Evolutionary conservation across 2,888 invertebrate genomes (phyloP).

Genomic region (Apantesis nais): DNA sequence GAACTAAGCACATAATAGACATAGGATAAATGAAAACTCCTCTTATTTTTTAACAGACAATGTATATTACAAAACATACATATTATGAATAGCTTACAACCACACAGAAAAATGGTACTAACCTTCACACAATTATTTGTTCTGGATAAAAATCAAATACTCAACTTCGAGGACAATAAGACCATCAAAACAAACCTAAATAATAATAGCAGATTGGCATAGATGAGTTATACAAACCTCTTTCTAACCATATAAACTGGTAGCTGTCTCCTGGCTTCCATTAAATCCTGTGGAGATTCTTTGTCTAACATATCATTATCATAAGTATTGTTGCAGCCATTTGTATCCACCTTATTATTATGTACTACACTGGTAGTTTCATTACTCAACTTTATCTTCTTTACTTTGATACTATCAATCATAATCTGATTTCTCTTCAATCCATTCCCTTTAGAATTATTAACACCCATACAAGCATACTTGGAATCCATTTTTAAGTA

Average conservation of each 20-base stretch:
- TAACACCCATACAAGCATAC: constrained; percentile 65
- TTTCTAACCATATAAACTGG: constrained; percentile 84
- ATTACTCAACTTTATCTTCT: constrained; percentile 60
- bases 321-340: constrained; percentile 44
- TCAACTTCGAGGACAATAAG: too few relatives aligned
- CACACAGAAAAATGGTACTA: neutral
- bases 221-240: constrained; percentile 59
- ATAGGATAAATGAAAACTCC: too few relatives aligned
- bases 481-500: constrained; percentile 73
- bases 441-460: constrained; percentile 50
- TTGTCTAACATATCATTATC: constrained; percentile 39
- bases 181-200: too few relatives aligned
- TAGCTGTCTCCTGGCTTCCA: constrained; percentile 76
- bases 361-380: constrained; percentile 30
- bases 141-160: neutral
- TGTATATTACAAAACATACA: too few relatives aligned
- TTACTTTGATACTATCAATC: constrained; percentile 58
- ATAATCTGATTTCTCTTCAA: constrained; percentile 57
- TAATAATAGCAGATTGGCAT: neutral
- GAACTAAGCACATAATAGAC: too few relatives aligned
- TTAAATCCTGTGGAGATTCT: constrained; percentile 57
- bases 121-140: neutral
- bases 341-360: constrained; percentile 30
- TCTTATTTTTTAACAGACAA: too few relatives aligned
- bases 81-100: neutral